Conservation (phyloP, 1,140 invertebrate genomes). For the Caerostris darwini region DNA sequence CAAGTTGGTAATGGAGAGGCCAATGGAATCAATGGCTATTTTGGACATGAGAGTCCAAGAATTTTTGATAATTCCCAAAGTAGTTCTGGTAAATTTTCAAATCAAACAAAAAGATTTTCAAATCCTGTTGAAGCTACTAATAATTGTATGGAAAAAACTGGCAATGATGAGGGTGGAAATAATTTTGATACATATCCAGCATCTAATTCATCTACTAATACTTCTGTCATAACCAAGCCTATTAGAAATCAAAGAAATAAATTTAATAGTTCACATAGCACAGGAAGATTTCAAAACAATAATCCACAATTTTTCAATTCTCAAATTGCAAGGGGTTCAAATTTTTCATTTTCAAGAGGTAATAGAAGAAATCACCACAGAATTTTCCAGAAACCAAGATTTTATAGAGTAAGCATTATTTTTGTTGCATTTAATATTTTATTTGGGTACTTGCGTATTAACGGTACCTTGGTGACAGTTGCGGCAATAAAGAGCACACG, state of each 20-base stretch:
- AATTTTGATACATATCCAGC: neutral
- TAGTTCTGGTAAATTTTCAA: too few relatives aligned
- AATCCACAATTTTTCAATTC: too few relatives aligned
- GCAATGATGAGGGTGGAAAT: neutral
- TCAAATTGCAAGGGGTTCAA: too few relatives aligned
- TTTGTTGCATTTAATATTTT: too few relatives aligned
- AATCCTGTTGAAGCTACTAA: neutral
- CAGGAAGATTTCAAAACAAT: neutral
- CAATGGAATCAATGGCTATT: neutral
- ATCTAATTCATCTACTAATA: neutral
- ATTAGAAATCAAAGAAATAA: neutral
- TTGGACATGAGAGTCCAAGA: neutral
- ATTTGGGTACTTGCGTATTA: too few relatives aligned
- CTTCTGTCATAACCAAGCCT: neutral
- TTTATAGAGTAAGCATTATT: too few relatives aligned
- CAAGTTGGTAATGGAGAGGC: neutral
- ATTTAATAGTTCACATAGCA: neutral
- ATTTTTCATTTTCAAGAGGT: too few relatives aligned
- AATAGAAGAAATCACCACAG: too few relatives aligned
- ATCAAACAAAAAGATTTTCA: too few relatives aligned
- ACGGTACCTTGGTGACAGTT: too few relatives aligned
- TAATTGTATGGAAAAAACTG: neutral
- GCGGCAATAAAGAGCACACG: too few relatives aligned
- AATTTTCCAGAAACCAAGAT: too few relatives aligned
- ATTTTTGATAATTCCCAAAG: neutral